phyloP scores from a whole-genome alignment of 2,888 invertebrate species.

The Eurytoma adleriae region DNA sequence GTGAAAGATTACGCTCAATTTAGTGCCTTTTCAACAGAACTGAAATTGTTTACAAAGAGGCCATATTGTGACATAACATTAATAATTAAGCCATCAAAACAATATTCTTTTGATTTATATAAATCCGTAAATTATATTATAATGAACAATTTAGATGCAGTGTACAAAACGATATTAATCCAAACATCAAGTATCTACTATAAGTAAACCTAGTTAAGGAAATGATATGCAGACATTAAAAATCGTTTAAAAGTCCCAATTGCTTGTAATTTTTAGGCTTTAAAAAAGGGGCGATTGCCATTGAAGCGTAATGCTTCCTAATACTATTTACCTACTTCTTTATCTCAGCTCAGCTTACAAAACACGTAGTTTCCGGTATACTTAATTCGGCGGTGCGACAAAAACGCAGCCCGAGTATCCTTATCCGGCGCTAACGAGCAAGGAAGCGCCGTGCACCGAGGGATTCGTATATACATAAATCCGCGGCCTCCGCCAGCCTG shows the following conservation, averaged over 20 bases:
- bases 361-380: slow-evolving; percentile 20
- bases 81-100: no score
- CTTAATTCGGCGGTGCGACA: slow-evolving; percentile 20
- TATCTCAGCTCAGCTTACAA: background rate
- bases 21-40: no score
- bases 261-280: background rate
- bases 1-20: no score
- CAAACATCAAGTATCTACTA: no score
- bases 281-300: background rate
- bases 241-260: background rate
- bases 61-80: no score
- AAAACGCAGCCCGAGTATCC: background rate
- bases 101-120: no score
- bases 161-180: no score
- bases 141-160: no score
- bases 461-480: slow-evolving; percentile 11
- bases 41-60: no score
- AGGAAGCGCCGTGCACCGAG: background rate
- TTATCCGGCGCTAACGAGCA: slow-evolving; percentile 12
- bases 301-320: slow-evolving; percentile 6
- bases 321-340: background rate
- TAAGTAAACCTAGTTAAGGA: no score
- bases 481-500: background rate
- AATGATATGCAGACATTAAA: no score
- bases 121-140: no score